A percentile compares a stretch with the other conserved stretches of the same genome.
phyloP scores from a whole-genome alignment of 2,888 invertebrate genomes.

The Apodemia hepburni region DNA sequence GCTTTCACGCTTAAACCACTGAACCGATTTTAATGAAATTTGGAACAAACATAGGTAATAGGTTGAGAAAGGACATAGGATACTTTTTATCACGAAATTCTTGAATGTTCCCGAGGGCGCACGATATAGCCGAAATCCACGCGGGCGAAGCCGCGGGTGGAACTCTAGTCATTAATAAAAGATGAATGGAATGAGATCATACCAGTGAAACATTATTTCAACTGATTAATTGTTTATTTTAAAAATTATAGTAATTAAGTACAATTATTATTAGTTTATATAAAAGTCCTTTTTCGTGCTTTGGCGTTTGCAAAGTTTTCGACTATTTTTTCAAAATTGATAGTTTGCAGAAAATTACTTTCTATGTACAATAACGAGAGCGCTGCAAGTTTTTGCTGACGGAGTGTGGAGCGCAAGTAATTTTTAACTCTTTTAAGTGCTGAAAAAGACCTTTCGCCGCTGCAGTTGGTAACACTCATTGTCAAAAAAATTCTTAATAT shows the following conservation, averaged over 20 bases:
- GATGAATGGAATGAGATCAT: neutral
- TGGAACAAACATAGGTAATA: neutral
- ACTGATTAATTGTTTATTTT: conserved; percentile 2
- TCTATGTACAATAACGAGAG: conserved; percentile 7
- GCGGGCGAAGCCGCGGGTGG: too few relatives aligned
- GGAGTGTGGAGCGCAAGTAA: conserved; percentile 5
- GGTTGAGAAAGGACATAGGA: conserved; percentile 2
- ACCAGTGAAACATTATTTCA: too few relatives aligned
- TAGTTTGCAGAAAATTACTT: conserved; percentile 4
- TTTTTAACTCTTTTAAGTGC: conserved; percentile 8
- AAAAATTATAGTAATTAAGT: conserved; percentile 13
- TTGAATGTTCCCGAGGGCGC: conserved; percentile 2
- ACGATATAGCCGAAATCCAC: conserved; percentile 1
- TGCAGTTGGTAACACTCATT: conserved; percentile 6
- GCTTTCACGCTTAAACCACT: too few relatives aligned
- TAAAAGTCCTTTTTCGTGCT: conserved; percentile 14
- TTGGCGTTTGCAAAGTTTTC: conserved; percentile 3
- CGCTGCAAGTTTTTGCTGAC: conserved; percentile 4
- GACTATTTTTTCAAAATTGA: conserved; percentile 3
- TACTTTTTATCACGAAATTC: neutral
- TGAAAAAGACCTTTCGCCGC: conserved; percentile 3
- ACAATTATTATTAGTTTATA: conserved; percentile 15
- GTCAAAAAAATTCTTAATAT: conserved; percentile 9
- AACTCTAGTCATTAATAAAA: neutral
- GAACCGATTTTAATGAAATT: too few relatives aligned